Percentiles rank a stretch among this genome's conserved stretches.
These are phyloP conservation scores for Cephus runcator DNA, from an alignment of 2,888 invertebrate genomes.

Conservation along the genomic window DNA sequence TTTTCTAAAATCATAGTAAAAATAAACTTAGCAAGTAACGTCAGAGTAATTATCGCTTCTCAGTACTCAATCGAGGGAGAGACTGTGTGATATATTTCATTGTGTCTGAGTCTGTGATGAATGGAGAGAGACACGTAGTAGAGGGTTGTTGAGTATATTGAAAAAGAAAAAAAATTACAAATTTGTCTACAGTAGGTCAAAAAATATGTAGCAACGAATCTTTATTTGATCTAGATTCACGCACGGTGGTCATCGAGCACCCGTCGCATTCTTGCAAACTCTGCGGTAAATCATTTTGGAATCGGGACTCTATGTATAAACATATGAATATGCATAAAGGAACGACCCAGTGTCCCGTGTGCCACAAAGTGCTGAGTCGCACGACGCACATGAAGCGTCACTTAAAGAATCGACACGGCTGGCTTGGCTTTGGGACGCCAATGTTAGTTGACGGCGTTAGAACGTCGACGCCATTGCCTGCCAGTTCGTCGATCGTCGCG, in stretches of 20 bases:
- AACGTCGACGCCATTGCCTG: conserved; percentile 33
- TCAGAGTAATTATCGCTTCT: not conserved
- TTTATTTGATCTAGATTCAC: conserved; percentile 64
- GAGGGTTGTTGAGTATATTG: not conserved
- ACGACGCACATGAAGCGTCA: conserved; percentile 65
- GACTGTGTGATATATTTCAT: not conserved
- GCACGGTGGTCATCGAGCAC: conserved; percentile 65
- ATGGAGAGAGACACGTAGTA: not conserved
- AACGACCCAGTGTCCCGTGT: conserved; percentile 66
- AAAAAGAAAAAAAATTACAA: not conserved
- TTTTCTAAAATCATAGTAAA: not conserved
- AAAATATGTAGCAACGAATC: conserved; percentile 10
- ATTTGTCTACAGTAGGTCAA: conserved; percentile 19
- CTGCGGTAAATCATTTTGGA: conserved; percentile 67
- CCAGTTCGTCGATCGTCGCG: conserved; percentile 27
- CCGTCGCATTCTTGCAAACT: conserved; percentile 65
- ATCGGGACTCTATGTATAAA: conserved; percentile 67
- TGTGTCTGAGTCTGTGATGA: not conserved
- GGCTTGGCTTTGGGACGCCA: conserved; percentile 53
- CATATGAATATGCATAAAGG: conserved; percentile 68
- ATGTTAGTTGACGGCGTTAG: conserved; percentile 33
- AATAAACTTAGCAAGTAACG: not conserved
- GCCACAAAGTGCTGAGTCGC: conserved; percentile 67
- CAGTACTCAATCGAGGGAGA: not conserved
- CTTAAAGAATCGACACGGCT: conserved; percentile 63